phyloP scores from a whole-genome alignment of 2,797 vertebrate genomes.

The Danio jaintianensis region DNA sequence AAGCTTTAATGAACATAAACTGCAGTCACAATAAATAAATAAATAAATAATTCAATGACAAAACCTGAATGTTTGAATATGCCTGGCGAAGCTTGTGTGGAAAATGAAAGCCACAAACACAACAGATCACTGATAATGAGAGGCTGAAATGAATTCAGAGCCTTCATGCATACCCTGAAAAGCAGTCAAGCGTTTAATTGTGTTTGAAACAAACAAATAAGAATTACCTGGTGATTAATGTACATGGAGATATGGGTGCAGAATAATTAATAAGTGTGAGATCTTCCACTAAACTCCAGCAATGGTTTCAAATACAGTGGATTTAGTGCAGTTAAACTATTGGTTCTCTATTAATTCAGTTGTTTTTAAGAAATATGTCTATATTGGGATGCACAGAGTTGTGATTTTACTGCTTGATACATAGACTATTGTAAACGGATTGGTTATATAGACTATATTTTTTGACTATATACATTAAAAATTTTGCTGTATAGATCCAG shows the following conservation, averaged over 20 bases:
- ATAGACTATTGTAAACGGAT: too few species aligned
- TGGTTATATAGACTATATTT: too few species aligned
- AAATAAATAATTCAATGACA: neutral
- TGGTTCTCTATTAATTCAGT: too few species aligned
- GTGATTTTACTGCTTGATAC: too few species aligned
- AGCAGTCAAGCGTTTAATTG: constrained; percentile 52
- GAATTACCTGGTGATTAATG: constrained; percentile 50
- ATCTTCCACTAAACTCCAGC: neutral
- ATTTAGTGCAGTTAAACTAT: neutral
- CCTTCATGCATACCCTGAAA: constrained; percentile 38
- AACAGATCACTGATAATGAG: constrained; percentile 26
- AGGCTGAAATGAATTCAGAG: constrained; percentile 15
- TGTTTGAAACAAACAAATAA: constrained; percentile 51
- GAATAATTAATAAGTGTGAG: constrained; percentile 40
- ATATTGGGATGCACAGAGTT: too few species aligned
- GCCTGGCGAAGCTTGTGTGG: neutral
- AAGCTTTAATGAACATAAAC: constrained; percentile 13
- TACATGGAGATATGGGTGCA: constrained; percentile 1
- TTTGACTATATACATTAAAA: too few species aligned
- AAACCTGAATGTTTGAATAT: neutral
- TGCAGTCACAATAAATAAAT: neutral
- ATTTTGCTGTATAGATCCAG: too few species aligned
- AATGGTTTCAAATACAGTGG: neutral
- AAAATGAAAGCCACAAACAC: constrained; percentile 3
- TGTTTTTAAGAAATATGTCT: too few species aligned